These are phyloP conservation scores for Agraylea sexmaculata DNA, from an alignment of 1,140 invertebrate species.

Conservation along the genomic window DNA sequence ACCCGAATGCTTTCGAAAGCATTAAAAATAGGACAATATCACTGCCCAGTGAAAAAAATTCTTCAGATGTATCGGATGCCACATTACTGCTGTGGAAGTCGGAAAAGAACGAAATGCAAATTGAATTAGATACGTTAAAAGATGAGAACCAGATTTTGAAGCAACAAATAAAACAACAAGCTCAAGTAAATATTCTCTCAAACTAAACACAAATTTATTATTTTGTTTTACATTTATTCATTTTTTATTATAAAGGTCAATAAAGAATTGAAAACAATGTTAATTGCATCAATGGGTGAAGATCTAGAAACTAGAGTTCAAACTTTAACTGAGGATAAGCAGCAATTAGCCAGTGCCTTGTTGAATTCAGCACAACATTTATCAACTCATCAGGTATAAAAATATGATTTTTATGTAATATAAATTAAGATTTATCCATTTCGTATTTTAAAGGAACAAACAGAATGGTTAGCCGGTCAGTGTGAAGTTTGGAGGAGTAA, in stretches of 20 bases:
- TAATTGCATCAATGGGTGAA: constrained; percentile 89
- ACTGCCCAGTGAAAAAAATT: constrained; percentile 27
- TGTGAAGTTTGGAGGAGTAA: constrained; percentile 94
- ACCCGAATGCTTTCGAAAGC: constrained; percentile 35
- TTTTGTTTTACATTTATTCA: constrained; percentile 11
- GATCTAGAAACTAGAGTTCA: constrained; percentile 83
- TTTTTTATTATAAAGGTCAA: constrained; percentile 56
- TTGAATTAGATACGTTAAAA: constrained; percentile 27
- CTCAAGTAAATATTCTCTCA: constrained; percentile 26
- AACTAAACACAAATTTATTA: constrained; percentile 11
- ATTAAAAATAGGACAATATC: constrained; percentile 39
- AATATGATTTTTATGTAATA: neutral
- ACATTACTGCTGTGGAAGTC: constrained; percentile 14
- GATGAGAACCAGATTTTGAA: constrained; percentile 33
- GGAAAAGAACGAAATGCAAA: constrained; percentile 30
- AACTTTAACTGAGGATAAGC: constrained; percentile 79
- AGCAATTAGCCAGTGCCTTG: constrained; percentile 72
- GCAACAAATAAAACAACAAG: constrained; percentile 39
- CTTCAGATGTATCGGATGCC: constrained; percentile 19
- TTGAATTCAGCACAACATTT: constrained; percentile 73
- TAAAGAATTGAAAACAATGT: constrained; percentile 80
- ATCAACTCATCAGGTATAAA: constrained; percentile 58
- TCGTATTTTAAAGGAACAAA: constrained; percentile 53
- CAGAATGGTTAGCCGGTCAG: constrained; percentile 82
- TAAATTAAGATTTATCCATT: neutral